Evolutionary conservation across 2,797 vertebrate genomes (phyloP).

Genomic region (Diceros bicornis): DNA sequence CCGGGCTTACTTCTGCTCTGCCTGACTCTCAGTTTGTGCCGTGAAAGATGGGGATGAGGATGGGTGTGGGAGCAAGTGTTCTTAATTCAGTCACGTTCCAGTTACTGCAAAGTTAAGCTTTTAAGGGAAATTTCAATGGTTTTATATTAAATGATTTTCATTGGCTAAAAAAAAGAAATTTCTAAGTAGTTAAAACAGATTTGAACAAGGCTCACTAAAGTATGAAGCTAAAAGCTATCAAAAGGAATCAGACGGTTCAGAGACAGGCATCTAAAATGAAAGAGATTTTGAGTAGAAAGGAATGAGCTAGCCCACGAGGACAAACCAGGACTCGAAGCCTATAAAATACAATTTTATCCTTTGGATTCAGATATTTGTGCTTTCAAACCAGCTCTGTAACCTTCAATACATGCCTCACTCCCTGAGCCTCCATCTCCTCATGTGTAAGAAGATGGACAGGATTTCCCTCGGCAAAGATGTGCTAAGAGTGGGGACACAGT

Average conservation of each 20-base stretch:
- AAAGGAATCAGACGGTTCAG: background rate
- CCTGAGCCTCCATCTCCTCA: accelerated
- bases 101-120: background rate
- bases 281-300: background rate
- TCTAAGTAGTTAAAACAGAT: constrained; percentile 3
- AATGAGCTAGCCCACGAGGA: background rate
- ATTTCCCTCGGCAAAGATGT: background rate
- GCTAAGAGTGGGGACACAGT: accelerated
- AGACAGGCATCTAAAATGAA: background rate
- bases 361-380: background rate
- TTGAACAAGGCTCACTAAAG: background rate
- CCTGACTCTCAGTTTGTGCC: background rate
- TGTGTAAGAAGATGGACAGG: accelerated
- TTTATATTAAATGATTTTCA: constrained; percentile 13
- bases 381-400: background rate
- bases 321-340: background rate
- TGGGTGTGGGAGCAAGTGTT: background rate
- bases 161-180: background rate
- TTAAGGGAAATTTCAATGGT: background rate
- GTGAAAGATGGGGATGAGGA: accelerated
- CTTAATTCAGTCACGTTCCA: background rate
- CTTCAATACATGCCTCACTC: accelerated
- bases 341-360: background rate
- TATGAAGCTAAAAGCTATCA: background rate
- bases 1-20: background rate